Percentiles rank a stretch among this genome's conserved stretches.
Conservation (phyloP, 2,113 vertebrate genomes). For the Sarotherodon lohbergeri region DNA sequence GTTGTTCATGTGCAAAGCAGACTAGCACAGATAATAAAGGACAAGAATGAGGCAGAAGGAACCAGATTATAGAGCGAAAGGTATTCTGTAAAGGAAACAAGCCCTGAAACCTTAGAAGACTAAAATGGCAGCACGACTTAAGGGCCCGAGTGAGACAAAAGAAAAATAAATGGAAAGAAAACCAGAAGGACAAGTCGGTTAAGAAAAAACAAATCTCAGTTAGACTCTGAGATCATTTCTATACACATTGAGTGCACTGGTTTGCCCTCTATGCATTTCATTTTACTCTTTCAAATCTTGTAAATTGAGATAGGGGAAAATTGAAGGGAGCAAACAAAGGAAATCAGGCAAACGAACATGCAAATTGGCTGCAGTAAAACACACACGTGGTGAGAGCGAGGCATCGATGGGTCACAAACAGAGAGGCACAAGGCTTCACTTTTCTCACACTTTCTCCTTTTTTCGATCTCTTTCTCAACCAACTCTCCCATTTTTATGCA, state of each 20-base stretch:
- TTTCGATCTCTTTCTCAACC: not conserved
- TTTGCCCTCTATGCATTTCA: not conserved
- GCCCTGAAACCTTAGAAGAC: constrained; percentile 17
- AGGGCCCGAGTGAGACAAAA: constrained; percentile 2
- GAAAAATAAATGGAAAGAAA: constrained; percentile 8
- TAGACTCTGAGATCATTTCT: not conserved
- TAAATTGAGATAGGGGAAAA: not conserved
- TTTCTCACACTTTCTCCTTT: not conserved
- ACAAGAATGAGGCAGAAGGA: not conserved
- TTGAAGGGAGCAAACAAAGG: not conserved
- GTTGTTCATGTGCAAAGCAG: not conserved
- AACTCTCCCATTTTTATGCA: not conserved
- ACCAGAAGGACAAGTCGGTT: constrained; percentile 47
- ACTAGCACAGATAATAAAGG: not conserved
- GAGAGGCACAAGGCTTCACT: not conserved
- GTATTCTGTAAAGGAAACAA: constrained; percentile 36
- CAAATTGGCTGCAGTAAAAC: not conserved
- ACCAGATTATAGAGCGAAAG: constrained; percentile 17
- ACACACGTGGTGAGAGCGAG: not conserved
- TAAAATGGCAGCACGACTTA: constrained; percentile 9
- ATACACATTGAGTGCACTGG: not conserved
- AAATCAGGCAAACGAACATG: constrained; percentile 34
- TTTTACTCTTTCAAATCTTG: not conserved
- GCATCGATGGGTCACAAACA: not conserved
- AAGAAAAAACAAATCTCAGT: not conserved